Percentiles rank a stretch among this genome's conserved stretches.
Conservation (phyloP, 2,797 vertebrate genomes). For the Peromyscus aztecus region DNA sequence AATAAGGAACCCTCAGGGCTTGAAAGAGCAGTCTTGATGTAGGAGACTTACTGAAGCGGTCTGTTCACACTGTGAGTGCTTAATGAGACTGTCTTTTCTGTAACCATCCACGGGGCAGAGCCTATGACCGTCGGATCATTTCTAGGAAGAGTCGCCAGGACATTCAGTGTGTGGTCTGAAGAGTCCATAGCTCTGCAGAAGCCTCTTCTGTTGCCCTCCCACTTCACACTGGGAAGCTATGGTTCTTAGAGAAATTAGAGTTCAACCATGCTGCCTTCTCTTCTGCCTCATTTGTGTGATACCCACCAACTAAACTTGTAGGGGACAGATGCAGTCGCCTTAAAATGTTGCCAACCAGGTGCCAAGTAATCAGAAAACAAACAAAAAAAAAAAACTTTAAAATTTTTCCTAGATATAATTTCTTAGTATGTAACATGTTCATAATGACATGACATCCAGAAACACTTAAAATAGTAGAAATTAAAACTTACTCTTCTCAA, state of each 20-base stretch:
- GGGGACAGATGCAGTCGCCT: not conserved
- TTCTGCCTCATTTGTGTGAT: not conserved
- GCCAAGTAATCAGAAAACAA: constrained; percentile 16
- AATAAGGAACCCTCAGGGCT: constrained; percentile 42
- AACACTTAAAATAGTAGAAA: not conserved
- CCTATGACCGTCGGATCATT: not conserved
- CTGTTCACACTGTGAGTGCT: not conserved
- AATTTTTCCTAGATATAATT: not conserved
- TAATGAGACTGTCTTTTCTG: not conserved
- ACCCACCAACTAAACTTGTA: not conserved
- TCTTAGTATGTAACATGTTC: not conserved
- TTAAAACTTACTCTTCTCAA: not conserved
- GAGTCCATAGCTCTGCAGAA: not conserved
- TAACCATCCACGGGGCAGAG: not conserved
- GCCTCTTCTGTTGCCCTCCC: not conserved
- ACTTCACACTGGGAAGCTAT: not conserved
- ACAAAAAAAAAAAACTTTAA: constrained; percentile 14
- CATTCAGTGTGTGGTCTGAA: not conserved
- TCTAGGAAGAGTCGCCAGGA: not conserved
- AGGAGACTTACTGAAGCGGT: not conserved
- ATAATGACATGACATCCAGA: not conserved
- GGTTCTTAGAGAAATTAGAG: constrained; percentile 30
- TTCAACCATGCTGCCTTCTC: not conserved
- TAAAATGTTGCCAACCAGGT: not conserved
- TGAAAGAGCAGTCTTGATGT: constrained; percentile 19